These are phyloP conservation scores for Acleris holmiana DNA, from an alignment of 2,888 invertebrate species.

Conservation along the genomic window DNA sequence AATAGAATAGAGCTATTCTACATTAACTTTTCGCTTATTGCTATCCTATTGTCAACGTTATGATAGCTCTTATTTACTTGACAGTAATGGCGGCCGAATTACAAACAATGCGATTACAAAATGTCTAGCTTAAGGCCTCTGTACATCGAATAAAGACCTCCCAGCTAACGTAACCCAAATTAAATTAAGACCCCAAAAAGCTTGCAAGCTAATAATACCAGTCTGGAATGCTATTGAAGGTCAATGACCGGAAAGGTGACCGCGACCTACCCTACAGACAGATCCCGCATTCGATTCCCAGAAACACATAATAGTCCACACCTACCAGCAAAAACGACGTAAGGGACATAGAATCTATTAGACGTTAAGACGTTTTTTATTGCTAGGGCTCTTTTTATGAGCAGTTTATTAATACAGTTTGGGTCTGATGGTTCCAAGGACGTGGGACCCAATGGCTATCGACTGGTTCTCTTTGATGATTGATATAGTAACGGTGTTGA, in stretches of 20 bases:
- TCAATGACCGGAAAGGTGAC: conserved; percentile 28
- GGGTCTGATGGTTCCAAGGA: neutral
- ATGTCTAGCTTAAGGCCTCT: too few relatives aligned
- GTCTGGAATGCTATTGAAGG: conserved; percentile 17
- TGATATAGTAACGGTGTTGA: neutral
- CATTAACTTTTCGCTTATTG: too few relatives aligned
- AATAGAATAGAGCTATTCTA: too few relatives aligned
- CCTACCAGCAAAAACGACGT: neutral
- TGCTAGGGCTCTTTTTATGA: neutral
- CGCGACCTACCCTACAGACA: conserved; percentile 32
- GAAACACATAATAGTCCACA: conserved; percentile 27
- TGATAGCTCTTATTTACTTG: too few relatives aligned
- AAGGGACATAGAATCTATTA: neutral
- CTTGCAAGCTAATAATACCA: conserved; percentile 16
- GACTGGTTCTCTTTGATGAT: conserved; percentile 2
- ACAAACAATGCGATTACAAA: too few relatives aligned
- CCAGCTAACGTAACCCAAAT: too few relatives aligned
- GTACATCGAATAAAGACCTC: too few relatives aligned
- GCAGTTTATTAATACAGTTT: neutral
- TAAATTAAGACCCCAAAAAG: conserved; percentile 2
- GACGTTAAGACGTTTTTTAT: neutral
- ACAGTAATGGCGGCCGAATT: too few relatives aligned
- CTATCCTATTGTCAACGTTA: too few relatives aligned
- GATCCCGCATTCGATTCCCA: conserved; percentile 26
- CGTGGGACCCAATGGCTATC: neutral